These are phyloP conservation scores for Cyanocitta stelleri DNA, from an alignment of 2,113 vertebrate species.

Conservation along the genomic window DNA sequence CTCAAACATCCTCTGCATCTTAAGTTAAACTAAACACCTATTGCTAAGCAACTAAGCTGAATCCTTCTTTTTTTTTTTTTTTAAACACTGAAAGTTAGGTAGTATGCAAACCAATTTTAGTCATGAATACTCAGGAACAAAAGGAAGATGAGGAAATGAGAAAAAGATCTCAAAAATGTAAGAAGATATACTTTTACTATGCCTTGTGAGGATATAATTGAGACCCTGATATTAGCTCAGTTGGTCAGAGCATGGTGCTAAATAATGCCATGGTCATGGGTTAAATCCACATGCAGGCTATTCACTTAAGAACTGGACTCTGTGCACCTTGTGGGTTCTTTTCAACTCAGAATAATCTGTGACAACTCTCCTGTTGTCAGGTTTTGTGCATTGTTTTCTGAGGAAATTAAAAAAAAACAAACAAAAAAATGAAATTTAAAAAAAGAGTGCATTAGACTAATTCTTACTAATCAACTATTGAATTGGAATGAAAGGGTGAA, in stretches of 20 bases:
- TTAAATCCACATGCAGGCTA: not conserved
- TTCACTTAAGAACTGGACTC: not conserved
- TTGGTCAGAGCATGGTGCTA: not conserved
- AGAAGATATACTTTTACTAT: not conserved
- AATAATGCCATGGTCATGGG: not conserved
- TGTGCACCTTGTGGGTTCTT: not conserved
- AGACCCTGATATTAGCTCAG: not conserved
- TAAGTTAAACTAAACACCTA: not conserved
- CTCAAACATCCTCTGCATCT: not conserved
- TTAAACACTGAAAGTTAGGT: not conserved
- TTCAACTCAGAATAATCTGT: not conserved
- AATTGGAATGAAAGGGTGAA: not conserved
- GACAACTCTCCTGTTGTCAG: not conserved
- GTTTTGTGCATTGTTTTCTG: not conserved
- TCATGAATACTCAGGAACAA: not conserved
- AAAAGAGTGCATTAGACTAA: not conserved
- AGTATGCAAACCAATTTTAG: not conserved
- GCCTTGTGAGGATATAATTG: not conserved
- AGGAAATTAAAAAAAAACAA: too few relatives aligned
- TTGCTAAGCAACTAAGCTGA: not conserved
- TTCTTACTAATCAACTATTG: not conserved
- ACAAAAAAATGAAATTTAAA: rapidly evolving
- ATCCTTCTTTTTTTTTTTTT: rapidly evolving
- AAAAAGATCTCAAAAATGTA: not conserved
- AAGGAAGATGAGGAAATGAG: not conserved